Percentiles rank a stretch among this genome's conserved stretches.
Conservation (phyloP, 1,140 invertebrate species). For the Hyphantria cunea region DNA sequence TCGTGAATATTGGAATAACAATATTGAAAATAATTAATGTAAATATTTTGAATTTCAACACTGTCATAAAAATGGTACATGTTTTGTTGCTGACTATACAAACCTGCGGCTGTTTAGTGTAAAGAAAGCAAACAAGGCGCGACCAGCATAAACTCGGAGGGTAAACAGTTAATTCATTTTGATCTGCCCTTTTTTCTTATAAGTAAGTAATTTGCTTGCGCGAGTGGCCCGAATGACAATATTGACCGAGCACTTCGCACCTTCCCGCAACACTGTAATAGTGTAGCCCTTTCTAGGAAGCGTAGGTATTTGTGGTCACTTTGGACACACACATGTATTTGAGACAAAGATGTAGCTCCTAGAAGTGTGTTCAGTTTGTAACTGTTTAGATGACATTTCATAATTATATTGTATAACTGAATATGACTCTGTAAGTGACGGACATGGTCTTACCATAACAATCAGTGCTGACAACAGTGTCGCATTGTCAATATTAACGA, state of each 20-base stretch:
- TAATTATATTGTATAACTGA: too few species aligned
- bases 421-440: too few species aligned
- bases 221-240: constrained; percentile 46
- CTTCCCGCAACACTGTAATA: constrained; percentile 48
- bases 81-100: too few species aligned
- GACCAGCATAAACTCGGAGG: constrained; percentile 31
- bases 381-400: too few species aligned
- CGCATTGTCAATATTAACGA: too few species aligned
- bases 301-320: constrained; percentile 28
- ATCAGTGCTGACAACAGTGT: too few species aligned
- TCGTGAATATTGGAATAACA: too few species aligned
- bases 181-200: constrained; percentile 50
- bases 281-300: constrained; percentile 62
- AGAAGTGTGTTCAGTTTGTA: neutral
- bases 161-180: constrained; percentile 52
- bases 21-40: too few species aligned
- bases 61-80: too few species aligned
- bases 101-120: constrained; percentile 1
- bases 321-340: constrained; percentile 27
- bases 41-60: too few species aligned
- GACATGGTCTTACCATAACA: too few species aligned
- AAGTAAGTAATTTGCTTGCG: constrained; percentile 48
- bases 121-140: constrained; percentile 20
- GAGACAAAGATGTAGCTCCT: constrained; percentile 5
- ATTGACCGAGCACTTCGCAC: constrained; percentile 71